Evolutionary conservation across 2,888 invertebrate species (phyloP), one percentile per base, ranked within the genome.

Genomic region (Cheilosia grossa): DNA sequence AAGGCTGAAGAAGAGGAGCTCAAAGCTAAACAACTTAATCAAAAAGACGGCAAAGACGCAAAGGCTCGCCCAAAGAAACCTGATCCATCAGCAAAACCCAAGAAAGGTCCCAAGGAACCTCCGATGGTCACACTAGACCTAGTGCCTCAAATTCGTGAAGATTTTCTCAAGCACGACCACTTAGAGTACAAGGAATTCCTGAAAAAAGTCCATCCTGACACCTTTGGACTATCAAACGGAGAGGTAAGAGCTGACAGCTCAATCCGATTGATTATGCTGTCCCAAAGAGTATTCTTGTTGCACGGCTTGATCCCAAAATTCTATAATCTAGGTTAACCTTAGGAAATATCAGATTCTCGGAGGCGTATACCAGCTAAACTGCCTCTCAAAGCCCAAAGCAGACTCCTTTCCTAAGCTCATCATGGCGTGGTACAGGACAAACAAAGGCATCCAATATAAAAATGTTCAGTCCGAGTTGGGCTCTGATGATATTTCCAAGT

Each of bases 361-460:
- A 5, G 91, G 91, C 0, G 59, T 91, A 0, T 91, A 91, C 86
- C 89, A 90, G 19, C 63, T 91, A 0, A 80, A 89, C 61, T 88
- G 89, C 70, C 88, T 91, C 2, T 82, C 85, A 0, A 90, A 90
- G 13, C 89, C 90, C 2, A 30, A 40, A 0, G 88, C 88, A 56
- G 86, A 81, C 1, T 86, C 89, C n/a, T 89, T 88, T 27, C 80
- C 88, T 17, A 87, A 81, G 27, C 88, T 90, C 6, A 91, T 90
- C 51, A 87, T 91, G 49, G 87, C 89, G 0, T 88, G 89, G 87
- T 90, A 90, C 51, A 86, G 88, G 30, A 83, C 89, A 42, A 75
- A 88, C 0, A 87, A 87, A 0, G 27, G 88, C 3, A 27, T 90
- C 19, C 53, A 88, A 17, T 63, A 86, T 0, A 64, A 88, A 42